Evolutionary conservation across 2,797 vertebrate genomes (phyloP).

Genomic region (Hydrocynus forskahlii): DNA sequence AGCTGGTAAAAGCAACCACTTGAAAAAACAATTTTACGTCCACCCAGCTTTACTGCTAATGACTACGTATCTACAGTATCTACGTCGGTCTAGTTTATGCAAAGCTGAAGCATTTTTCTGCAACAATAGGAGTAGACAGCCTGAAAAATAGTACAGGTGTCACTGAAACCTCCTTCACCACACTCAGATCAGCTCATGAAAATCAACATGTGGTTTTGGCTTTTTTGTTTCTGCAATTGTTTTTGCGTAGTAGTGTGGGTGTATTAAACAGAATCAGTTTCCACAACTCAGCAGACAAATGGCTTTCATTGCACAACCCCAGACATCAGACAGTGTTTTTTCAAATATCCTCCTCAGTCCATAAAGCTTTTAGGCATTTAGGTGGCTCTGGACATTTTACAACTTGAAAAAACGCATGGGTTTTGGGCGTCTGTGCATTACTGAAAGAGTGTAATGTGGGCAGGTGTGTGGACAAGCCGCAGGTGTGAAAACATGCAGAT

Average conservation of each 20-base stretch:
- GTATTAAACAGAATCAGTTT: constrained; percentile 17
- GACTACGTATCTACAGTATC: not conserved
- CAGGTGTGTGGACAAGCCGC: not conserved
- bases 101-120: not conserved
- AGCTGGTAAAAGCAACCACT: not conserved
- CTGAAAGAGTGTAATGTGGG: too few species aligned
- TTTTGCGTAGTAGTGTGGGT: constrained; percentile 4
- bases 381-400: not conserved
- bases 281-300: constrained; percentile 15
- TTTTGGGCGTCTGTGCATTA: not conserved
- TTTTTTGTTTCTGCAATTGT: constrained; percentile 13
- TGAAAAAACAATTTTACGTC: too few species aligned
- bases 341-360: not conserved
- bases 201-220: constrained; percentile 20
- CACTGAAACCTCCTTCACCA: constrained; percentile 10
- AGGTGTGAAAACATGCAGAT: not conserved
- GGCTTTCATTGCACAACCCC: not conserved
- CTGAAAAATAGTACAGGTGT: not conserved
- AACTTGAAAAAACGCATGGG: too few species aligned
- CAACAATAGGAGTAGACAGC: not conserved
- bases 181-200: constrained; percentile 7
- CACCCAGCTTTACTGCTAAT: too few species aligned
- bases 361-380: not conserved
- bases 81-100: not conserved
- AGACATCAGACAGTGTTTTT: not conserved